Conservation (phyloP, 2,797 vertebrate genomes). For the Notamacropus eugenii region DNA sequence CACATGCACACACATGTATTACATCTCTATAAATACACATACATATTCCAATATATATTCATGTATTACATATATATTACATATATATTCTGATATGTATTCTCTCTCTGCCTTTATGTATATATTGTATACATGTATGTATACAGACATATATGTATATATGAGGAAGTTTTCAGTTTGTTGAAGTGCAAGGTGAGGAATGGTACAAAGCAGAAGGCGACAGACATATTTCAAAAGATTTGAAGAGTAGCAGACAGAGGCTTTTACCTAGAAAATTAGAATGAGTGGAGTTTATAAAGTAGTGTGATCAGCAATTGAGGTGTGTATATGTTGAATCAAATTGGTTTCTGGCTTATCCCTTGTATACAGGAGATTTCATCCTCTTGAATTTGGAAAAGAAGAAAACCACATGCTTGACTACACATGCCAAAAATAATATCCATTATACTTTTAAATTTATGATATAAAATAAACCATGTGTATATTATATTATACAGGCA, state of each 20-base stretch:
- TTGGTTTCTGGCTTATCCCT: not conserved
- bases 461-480: not conserved
- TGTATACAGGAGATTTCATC: not conserved
- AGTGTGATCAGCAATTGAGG: not conserved
- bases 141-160: no score
- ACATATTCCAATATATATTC: no score
- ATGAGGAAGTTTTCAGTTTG: not conserved
- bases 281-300: not conserved
- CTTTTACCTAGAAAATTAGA: constrained; percentile 29
- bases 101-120: no score
- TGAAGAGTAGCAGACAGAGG: not conserved
- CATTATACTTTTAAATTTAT: not conserved
- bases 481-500: not conserved
- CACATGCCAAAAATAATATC: not conserved
- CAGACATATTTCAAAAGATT: constrained; percentile 22
- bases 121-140: no score
- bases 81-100: no score
- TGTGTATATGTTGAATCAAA: not conserved
- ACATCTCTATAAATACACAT: no score
- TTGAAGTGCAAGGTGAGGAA: not conserved
- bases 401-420: not conserved
- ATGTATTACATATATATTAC: no score
- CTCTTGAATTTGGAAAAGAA: not conserved
- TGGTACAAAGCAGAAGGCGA: not conserved
- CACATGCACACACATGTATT: no score